Conservation (phyloP, 2,888 invertebrate species). For the Teleogryllus oceanicus region DNA sequence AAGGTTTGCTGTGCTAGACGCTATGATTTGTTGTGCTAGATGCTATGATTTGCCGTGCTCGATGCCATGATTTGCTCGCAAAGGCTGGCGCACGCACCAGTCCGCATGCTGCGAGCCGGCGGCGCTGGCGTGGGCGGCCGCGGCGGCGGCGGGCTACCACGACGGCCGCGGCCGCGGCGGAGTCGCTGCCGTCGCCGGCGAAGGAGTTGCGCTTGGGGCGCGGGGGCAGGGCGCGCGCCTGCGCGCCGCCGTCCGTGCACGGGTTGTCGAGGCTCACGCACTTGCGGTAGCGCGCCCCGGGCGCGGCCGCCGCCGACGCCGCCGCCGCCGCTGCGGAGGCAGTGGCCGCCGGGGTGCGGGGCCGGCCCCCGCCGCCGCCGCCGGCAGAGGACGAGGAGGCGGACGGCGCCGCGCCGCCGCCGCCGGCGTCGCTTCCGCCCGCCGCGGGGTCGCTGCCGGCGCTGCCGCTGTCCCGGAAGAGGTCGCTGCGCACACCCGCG, state of each 20-base stretch:
- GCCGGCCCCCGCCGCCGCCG: neutral
- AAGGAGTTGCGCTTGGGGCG: conserved; percentile 64
- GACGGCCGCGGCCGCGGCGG: conserved; percentile 19
- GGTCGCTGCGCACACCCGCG: conserved; percentile 53
- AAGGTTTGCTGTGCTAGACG: too few species aligned
- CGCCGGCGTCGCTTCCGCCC: conserved; percentile 46
- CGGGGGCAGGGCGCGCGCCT: neutral
- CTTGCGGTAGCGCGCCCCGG: conserved; percentile 57
- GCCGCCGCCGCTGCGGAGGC: neutral
- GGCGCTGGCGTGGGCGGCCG: conserved; percentile 22
- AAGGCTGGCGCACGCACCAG: conserved; percentile 28
- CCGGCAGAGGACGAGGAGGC: neutral
- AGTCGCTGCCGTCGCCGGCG: conserved; percentile 60
- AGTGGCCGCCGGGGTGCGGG: neutral
- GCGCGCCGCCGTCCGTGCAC: conserved; percentile 49
- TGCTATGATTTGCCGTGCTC: too few species aligned
- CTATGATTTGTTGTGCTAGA: too few species aligned
- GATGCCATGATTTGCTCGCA: too few species aligned
- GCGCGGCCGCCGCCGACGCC: conserved; percentile 33
- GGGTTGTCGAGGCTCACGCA: conserved; percentile 71
- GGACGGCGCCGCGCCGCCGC: neutral
- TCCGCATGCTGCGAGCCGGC: conserved; percentile 22
- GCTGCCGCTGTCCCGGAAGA: conserved; percentile 54
- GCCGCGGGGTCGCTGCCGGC: conserved; percentile 46
- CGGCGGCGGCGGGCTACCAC: conserved; percentile 22